phyloP scores from a whole-genome alignment of 2,113 vertebrate genomes.

The Oncorhynchus masou region DNA sequence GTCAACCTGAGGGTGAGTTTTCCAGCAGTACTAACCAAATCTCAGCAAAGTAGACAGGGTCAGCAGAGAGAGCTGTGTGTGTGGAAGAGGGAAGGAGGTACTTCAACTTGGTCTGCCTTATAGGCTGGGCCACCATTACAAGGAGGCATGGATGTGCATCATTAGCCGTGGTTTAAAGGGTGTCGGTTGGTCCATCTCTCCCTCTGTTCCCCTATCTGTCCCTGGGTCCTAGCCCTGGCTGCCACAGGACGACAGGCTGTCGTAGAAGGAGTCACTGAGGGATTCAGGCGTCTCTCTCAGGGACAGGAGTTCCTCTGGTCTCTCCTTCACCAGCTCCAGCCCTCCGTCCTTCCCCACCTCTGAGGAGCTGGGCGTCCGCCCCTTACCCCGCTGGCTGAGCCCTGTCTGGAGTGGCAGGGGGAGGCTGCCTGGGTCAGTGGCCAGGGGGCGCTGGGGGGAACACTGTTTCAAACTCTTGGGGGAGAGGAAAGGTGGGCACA shows the following conservation, averaged over 20 bases:
- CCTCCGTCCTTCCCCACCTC: conserved; percentile 79
- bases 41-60: background rate
- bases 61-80: background rate
- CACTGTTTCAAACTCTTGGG: conserved; percentile 44
- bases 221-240: conserved; percentile 72
- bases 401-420: conserved; percentile 52
- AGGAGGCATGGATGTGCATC: background rate
- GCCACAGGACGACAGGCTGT: conserved; percentile 83
- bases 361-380: conserved; percentile 72
- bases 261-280: conserved; percentile 83
- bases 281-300: conserved; percentile 81
- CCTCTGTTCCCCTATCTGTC: background rate
- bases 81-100: background rate
- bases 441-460: conserved; percentile 9
- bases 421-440: conserved; percentile 42
- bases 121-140: background rate
- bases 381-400: conserved; percentile 58
- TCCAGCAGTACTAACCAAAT: no score
- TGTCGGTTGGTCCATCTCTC: background rate
- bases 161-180: background rate
- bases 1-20: conserved; percentile 6
- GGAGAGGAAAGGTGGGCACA: background rate
- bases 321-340: conserved; percentile 61
- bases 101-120: background rate
- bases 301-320: conserved; percentile 65